phyloP scores from a whole-genome alignment of 92 coral and sea anemone species.

The Epizoanthus ramosus region DNA sequence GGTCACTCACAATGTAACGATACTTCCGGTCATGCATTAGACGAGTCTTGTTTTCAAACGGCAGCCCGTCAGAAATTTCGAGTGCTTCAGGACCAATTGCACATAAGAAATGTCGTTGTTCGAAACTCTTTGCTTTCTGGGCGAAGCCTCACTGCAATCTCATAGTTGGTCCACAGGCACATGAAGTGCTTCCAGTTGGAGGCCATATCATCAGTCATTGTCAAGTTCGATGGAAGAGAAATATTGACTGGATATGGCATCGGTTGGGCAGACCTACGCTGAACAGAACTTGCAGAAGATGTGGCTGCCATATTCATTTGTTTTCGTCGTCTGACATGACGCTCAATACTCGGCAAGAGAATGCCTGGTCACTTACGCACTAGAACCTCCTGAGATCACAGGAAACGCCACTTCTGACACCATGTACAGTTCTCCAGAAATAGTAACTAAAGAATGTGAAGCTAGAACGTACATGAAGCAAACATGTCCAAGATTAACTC shows the following conservation, averaged over 20 bases:
- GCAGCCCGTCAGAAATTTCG: constrained; percentile 67
- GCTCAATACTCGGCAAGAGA: too few relatives aligned
- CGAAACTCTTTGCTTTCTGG: constrained; percentile 21
- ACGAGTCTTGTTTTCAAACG: constrained; percentile 52
- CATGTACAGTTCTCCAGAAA: too few relatives aligned
- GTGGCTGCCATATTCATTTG: not conserved
- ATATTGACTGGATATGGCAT: constrained; percentile 26
- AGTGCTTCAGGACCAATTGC: constrained; percentile 66
- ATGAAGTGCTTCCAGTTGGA: constrained; percentile 45
- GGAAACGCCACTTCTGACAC: too few relatives aligned
- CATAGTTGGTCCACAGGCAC: constrained; percentile 45
- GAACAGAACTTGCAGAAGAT: not conserved
- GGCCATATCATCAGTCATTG: constrained; percentile 28
- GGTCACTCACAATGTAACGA: too few relatives aligned
- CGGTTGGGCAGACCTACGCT: not conserved
- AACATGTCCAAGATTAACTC: too few relatives aligned
- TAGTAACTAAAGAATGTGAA: too few relatives aligned
- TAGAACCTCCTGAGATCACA: too few relatives aligned
- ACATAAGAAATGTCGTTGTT: constrained; percentile 58
- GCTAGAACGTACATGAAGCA: too few relatives aligned
- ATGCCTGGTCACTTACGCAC: too few relatives aligned
- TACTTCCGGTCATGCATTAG: too few relatives aligned
- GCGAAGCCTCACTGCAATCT: constrained; percentile 30
- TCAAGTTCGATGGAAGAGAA: constrained; percentile 37
- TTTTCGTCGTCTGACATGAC: too few relatives aligned